A percentile compares a stretch with the other conserved stretches of the same genome.
These are phyloP conservation scores for Engystomops pustulosus DNA, from an alignment of 2,113 vertebrate species.

Conservation along the genomic window DNA sequence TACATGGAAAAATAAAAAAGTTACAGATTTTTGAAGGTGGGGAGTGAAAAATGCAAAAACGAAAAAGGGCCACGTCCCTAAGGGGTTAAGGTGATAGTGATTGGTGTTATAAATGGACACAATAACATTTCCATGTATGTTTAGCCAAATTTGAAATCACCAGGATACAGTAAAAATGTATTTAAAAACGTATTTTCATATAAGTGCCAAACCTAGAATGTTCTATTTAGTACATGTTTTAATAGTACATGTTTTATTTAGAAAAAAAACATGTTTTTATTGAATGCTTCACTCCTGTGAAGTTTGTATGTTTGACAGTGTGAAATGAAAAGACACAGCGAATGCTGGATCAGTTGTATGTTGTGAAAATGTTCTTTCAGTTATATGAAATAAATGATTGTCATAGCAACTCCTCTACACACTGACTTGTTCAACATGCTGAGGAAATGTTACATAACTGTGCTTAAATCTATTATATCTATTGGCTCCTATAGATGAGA, in stretches of 20 bases:
- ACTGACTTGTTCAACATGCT: background rate
- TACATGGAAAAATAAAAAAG: no score
- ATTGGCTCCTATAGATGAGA: no score
- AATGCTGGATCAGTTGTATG: background rate
- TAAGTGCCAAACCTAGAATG: background rate
- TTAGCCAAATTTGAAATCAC: background rate
- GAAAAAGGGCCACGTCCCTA: no score
- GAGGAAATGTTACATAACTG: constrained; percentile 6
- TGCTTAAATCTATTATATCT: background rate
- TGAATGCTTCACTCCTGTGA: background rate
- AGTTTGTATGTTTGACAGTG: background rate
- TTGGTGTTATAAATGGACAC: background rate
- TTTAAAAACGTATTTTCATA: background rate
- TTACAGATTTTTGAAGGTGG: no score
- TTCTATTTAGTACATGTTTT: no score
- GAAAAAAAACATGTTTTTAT: no score
- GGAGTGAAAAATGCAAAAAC: no score
- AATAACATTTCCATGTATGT: background rate
- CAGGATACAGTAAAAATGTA: background rate
- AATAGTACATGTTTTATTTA: no score
- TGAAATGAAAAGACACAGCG: background rate
- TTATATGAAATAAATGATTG: constrained; percentile 19
- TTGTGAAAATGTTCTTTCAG: constrained; percentile 18
- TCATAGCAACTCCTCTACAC: constrained; percentile 10
- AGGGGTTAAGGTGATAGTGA: no score